Evolutionary conservation across 2,888 invertebrate genomes (phyloP), one percentile per base, ranked within the genome.

Genomic region (Drosophila conformis): DNA sequence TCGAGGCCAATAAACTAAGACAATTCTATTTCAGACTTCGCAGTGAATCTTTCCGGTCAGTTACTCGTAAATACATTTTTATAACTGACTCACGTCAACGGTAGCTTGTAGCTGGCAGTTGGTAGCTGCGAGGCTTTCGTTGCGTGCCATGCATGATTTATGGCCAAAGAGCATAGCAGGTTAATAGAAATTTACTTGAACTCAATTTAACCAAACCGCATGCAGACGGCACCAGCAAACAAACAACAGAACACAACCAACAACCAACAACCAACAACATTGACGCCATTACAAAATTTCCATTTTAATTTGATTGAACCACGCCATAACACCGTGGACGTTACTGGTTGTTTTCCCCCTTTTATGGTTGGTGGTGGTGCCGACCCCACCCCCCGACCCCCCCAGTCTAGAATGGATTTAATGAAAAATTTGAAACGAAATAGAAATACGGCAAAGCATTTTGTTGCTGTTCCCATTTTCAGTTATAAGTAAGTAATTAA

Each of bases 131-230:
- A 15, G 54, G 51, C 51, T 74, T 76, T 62, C 68, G 59, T 81
- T 63, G 82, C 79, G 75, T 80, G 86, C 65, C 62, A 56, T 73
- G 64, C 46, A 83, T 76, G 78, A 88, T 80, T 87, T 83, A 87
- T 89, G 80, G 71, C 59, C 76, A 56, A 52, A 40, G 66, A 72
- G 63, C 58, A 68, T 29, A 57, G 75, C 79, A 87, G 91, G 90
- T 91, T 92, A 90, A 83, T 69, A 82, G 80, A 83, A 84, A 89
- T 89, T 80, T 80, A 74, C 82, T 82, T 82, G 80, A 90, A 90
- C 85, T 82, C 89, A 83, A 87, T 90, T 86, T 80, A 66, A 64
- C 69, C 73, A 31, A 72, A 33, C 31, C 25, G 5, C 59, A 68
- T 51, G 35, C 52, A 57, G 33, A 59, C 49, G 21, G 25, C 40